phyloP scores from a whole-genome alignment of 2,888 invertebrate genomes.

The Eupithecia tripunctaria region DNA sequence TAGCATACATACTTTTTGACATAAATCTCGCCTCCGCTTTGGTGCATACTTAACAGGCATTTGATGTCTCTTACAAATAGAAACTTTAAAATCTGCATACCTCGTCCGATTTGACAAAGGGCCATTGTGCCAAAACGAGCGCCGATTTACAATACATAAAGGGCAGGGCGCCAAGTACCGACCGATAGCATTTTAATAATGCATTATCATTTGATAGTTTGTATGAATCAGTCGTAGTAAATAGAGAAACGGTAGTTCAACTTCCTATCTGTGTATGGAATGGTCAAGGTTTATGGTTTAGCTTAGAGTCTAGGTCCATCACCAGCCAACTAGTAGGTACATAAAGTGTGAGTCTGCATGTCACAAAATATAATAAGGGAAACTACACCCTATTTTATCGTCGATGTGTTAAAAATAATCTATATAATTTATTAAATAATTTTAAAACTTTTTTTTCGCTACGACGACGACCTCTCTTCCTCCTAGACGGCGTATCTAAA shows the following conservation, averaged over 20 bases:
- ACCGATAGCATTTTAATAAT: slow-evolving; percentile 26
- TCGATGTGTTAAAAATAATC: too few species aligned
- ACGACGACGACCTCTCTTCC: too few species aligned
- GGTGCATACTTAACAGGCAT: not conserved
- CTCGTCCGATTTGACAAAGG: slow-evolving; percentile 46
- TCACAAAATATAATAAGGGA: too few species aligned
- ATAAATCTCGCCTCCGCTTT: not conserved
- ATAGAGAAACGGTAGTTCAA: slow-evolving; percentile 17
- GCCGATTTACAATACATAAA: slow-evolving; percentile 42
- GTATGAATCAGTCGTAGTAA: slow-evolving; percentile 20
- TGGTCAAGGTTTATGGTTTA: not conserved
- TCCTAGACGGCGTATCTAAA: too few species aligned
- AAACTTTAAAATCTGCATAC: slow-evolving; percentile 23
- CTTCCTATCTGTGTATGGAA: slow-evolving; percentile 2
- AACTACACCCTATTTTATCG: too few species aligned
- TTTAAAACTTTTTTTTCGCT: too few species aligned
- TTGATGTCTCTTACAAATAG: not conserved
- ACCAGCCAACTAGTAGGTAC: not conserved
- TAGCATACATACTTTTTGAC: not conserved
- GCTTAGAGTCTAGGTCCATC: not conserved
- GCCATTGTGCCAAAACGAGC: slow-evolving; percentile 58
- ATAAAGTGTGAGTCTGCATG: too few species aligned
- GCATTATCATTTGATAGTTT: slow-evolving; percentile 16
- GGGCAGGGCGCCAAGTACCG: slow-evolving; percentile 39
- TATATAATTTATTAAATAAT: too few species aligned